Evolutionary conservation across 2,113 vertebrate genomes (phyloP), one percentile per base, ranked within the genome.

Genomic region (Pseudorectes ferrugineus): DNA sequence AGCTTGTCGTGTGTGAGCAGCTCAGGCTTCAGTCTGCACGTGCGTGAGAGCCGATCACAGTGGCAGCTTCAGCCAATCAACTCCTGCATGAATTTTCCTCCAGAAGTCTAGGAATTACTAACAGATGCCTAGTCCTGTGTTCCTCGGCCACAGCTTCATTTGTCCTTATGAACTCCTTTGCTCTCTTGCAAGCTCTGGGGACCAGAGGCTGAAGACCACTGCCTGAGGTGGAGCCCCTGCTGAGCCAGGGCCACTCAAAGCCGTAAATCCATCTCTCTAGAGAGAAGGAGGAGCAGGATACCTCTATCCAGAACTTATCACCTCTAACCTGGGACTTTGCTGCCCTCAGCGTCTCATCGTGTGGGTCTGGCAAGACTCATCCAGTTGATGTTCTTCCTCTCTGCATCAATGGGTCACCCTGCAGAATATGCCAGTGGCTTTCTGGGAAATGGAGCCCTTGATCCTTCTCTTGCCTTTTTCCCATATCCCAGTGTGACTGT

Each of bases 401-500:
- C 49, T 43, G 33, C 40, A 28, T 58, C 46, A 58, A 2, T 33
- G 10, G 20, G 33, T 87, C 42, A 78, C 20, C 6, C 55, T 43
- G 12, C 15, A 35, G 59, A 74, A n/a, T 48, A 29, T 58, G 18
- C 22, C 62, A 67, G 26, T 51, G 29, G 2, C 15, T 90, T 90
- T 90, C 57, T 76, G n/a, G 36, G n/a, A 92, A 40, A 17, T 59
- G 31, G 36, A 82, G n/a, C 25, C 66, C 45, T 59, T 2, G 0
- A 15, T 71, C 65, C 19, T 66, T 35, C 31, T 86, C 4, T 6
- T 90, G 63, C 22, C 45, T 16, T 54, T 61, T 82, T 52, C 31
- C 36, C 0, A 0, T 78, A 18, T 6, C 21, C 35, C 51, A 33
- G 0, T n/a, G 11, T 92, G 61, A 75, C 71, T 1, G 0, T 74